Evolutionary conservation across 2,888 invertebrate species (phyloP).

Genomic region (Blastobasis lacticolella): DNA sequence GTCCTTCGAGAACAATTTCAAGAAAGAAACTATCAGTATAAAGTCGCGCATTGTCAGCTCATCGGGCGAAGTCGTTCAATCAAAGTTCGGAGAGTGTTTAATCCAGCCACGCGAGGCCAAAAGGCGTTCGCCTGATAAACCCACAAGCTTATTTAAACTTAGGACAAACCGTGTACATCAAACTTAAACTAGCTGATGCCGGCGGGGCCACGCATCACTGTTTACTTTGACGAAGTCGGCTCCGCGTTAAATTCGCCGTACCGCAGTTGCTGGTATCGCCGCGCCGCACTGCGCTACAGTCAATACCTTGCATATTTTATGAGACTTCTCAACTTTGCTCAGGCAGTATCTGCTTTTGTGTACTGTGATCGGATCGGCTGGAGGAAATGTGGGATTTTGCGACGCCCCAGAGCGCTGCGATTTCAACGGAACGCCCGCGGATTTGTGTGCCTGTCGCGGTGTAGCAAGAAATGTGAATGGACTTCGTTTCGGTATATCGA

Average conservation of each 20-base stretch:
- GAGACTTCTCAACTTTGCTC: slow-evolving; percentile 36
- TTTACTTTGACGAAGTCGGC: slow-evolving; percentile 54
- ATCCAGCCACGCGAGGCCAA: too few relatives aligned
- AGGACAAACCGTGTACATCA: slow-evolving; percentile 28
- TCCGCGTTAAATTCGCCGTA: slow-evolving; percentile 35
- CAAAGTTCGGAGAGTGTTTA: too few relatives aligned
- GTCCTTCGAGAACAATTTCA: slow-evolving; percentile 13
- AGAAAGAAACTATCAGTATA: slow-evolving; percentile 19
- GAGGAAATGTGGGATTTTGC: slow-evolving; percentile 1
- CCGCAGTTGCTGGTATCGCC: slow-evolving; percentile 37
- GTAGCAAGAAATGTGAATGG: slow-evolving; percentile 1
- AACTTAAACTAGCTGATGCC: slow-evolving; percentile 38
- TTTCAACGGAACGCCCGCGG: background rate
- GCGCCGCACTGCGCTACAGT: slow-evolving; percentile 55
- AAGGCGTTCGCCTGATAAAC: too few relatives aligned
- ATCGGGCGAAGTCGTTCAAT: too few relatives aligned
- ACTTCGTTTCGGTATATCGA: too few relatives aligned
- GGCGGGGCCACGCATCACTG: slow-evolving; percentile 37
- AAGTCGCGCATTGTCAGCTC: too few relatives aligned
- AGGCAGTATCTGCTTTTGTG: slow-evolving; percentile 10
- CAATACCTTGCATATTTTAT: slow-evolving; percentile 69
- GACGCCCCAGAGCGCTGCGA: background rate
- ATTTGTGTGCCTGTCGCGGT: background rate
- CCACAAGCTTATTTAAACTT: slow-evolving; percentile 18
- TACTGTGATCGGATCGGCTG: slow-evolving; percentile 9